Evolutionary conservation across 2,888 invertebrate genomes (phyloP), one percentile per base, ranked within the genome.

Genomic region (Zonitis immaculata): DNA sequence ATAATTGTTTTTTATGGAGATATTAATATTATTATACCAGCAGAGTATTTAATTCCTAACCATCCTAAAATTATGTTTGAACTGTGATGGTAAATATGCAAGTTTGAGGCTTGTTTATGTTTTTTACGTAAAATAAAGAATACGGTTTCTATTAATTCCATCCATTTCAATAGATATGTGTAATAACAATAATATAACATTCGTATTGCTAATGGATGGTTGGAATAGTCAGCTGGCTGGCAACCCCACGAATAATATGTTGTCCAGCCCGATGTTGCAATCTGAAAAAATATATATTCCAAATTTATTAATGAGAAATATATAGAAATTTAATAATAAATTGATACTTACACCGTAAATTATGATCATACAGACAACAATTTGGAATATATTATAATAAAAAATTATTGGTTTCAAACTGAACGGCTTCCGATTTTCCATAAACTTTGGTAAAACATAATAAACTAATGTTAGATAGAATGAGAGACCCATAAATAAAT

Each of bases 381-480:
- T 88, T 82, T 94, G 93, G 45, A 84, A 70, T n/a, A 89, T 74
- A 72, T 95, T 94, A 77, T 94, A 95, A 64, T 81, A 77, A 54
- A 85, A 80, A 60, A 94, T 84, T 27, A 87, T 69, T 2, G 72
- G 77, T 60, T 83, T 83, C 26, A 93, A 73, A 9, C 84, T 74
- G 68, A 82, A 86, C 0, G 94, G 81, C 57, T 80, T 78, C 48
- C 86, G 80, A 62, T 83, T 74, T 66, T 79, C 79, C 93, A 95
- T 95, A 62, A 81, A 81, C 11, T 71, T 67, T 7, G 85, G 85
- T 16, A 83, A 79, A 57, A 76, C 70, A 20, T 78, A 76, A 42
- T 77, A 71, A 32, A 84, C 75, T 61, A 80, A 76, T 32, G 70
- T 65, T 44, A 82, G 58, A 64, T 82, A 83, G 42, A 78, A 68